phyloP scores from a whole-genome alignment of 2,797 vertebrate species.

The Pseudomugil tenellus region DNA sequence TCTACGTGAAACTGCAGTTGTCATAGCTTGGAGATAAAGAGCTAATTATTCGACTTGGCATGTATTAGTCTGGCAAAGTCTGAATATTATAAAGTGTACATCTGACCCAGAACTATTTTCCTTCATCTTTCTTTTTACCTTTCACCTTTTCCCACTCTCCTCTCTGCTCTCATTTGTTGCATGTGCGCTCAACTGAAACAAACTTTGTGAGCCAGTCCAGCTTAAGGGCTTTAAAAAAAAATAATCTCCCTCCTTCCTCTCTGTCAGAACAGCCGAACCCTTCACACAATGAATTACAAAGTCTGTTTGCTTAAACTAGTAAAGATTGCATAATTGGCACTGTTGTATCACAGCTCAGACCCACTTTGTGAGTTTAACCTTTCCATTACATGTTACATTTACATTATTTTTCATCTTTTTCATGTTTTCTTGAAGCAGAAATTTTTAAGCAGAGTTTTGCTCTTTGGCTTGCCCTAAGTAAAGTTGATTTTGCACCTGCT shows the following conservation, averaged over 20 bases:
- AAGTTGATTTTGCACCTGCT: no score
- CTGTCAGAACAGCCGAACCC: slow-evolving; percentile 58
- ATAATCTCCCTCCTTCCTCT: slow-evolving; percentile 63
- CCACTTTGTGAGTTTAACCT: slow-evolving; percentile 28
- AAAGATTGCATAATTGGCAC: slow-evolving; percentile 42
- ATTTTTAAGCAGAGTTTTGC: no score
- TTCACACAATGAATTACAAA: slow-evolving; percentile 62
- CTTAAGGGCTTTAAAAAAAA: slow-evolving; percentile 48
- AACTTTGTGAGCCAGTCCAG: slow-evolving; percentile 43
- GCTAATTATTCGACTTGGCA: slow-evolving; percentile 61
- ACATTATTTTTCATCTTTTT: neutral
- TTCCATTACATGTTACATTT: slow-evolving; percentile 9
- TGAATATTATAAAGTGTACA: slow-evolving; percentile 55
- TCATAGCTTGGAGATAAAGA: slow-evolving; percentile 62
- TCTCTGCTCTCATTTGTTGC: slow-evolving; percentile 53
- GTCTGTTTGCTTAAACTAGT: slow-evolving; percentile 27
- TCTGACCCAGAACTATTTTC: slow-evolving; percentile 64
- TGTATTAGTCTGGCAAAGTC: slow-evolving; percentile 37
- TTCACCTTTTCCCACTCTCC: slow-evolving; percentile 15
- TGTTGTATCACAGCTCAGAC: slow-evolving; percentile 25
- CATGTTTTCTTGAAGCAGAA: neutral
- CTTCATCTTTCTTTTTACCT: slow-evolving; percentile 52
- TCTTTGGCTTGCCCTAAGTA: no score
- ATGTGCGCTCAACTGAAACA: slow-evolving; percentile 25
- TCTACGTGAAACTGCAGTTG: slow-evolving; percentile 46